Conservation (phyloP, 2,797 vertebrate species). For the Psittacula echo region DNA sequence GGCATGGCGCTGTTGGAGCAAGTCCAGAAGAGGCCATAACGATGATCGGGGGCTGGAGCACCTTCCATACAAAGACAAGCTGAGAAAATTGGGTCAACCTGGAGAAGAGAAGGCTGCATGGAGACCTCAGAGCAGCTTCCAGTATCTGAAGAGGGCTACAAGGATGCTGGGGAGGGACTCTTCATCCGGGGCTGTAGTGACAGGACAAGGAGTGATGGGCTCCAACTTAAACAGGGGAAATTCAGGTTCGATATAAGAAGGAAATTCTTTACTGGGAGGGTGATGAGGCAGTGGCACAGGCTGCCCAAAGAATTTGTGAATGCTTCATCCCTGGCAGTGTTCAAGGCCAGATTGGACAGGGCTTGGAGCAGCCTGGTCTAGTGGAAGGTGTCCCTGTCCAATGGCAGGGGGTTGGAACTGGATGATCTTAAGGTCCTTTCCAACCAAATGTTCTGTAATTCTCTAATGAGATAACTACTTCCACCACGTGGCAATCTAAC, state of each 20-base stretch:
- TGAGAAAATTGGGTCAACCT: not conserved
- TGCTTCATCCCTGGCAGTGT: not conserved
- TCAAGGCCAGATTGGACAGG: not conserved
- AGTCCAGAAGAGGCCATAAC: not conserved
- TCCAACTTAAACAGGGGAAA: not conserved
- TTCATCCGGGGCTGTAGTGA: not conserved
- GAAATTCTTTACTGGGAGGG: not conserved
- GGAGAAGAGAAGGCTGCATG: not conserved
- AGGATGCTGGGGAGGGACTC: not conserved
- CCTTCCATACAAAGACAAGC: not conserved
- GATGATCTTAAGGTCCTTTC: not conserved
- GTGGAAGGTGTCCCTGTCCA: not conserved
- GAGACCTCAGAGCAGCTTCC: not conserved
- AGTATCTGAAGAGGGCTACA: not conserved
- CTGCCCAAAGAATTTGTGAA: not conserved
- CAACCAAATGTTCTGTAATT: not conserved
- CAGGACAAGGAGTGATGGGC: not conserved
- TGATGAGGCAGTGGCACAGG: not conserved
- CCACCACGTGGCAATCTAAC: not conserved
- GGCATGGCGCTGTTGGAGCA: not conserved
- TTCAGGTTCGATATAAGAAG: not conserved
- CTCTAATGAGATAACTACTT: not conserved
- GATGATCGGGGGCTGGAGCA: not conserved
- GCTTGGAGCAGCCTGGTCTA: not conserved
- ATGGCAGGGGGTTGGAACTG: not conserved